A percentile compares a stretch with the other conserved stretches of the same genome.
Conservation (phyloP, 2,888 invertebrate species). For the Mesorhabditis belari region DNA sequence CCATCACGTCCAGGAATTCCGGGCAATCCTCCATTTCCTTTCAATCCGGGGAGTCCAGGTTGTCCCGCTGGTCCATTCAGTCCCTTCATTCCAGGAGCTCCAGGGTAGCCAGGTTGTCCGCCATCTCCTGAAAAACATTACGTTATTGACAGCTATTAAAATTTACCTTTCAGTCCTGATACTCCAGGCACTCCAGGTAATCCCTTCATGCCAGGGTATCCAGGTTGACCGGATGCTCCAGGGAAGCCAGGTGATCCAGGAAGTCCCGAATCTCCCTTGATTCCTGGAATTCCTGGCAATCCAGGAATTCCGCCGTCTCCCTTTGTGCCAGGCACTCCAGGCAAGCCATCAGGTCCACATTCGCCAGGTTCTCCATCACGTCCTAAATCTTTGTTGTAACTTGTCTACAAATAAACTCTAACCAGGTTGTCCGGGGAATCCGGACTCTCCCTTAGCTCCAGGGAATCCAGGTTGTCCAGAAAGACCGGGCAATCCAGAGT, state of each 20-base stretch:
- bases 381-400: slow-evolving; percentile 54
- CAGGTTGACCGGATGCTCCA: slow-evolving; percentile 59
- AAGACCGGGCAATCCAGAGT: slow-evolving; percentile 18
- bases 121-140: slow-evolving; percentile 26
- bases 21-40: slow-evolving; percentile 50
- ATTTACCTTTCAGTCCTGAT: slow-evolving; percentile 41
- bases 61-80: slow-evolving; percentile 19
- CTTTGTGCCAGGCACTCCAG: slow-evolving; percentile 35
- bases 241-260: slow-evolving; percentile 72
- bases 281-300: slow-evolving; percentile 31
- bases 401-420: slow-evolving; percentile 2
- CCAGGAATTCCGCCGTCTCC: slow-evolving; percentile 7
- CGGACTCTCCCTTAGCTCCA: slow-evolving; percentile 44
- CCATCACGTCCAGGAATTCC: slow-evolving; percentile 53
- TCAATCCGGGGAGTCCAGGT: slow-evolving; percentile 26
- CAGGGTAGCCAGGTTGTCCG: slow-evolving; percentile 43
- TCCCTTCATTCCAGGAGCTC: slow-evolving; percentile 51
- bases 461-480: slow-evolving; percentile 43
- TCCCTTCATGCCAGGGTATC: slow-evolving; percentile 58
- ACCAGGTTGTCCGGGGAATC: slow-evolving; percentile 41
- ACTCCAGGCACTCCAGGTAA: slow-evolving; percentile 46
- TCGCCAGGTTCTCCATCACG: slow-evolving; percentile 61
- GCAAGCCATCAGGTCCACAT: slow-evolving; percentile 52
- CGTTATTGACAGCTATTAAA: background rate
- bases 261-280: slow-evolving; percentile 54